A percentile compares a stretch with the other conserved stretches of the same genome.
Conservation (phyloP, 1,140 invertebrate genomes). For the Drosophila elegans region DNA sequence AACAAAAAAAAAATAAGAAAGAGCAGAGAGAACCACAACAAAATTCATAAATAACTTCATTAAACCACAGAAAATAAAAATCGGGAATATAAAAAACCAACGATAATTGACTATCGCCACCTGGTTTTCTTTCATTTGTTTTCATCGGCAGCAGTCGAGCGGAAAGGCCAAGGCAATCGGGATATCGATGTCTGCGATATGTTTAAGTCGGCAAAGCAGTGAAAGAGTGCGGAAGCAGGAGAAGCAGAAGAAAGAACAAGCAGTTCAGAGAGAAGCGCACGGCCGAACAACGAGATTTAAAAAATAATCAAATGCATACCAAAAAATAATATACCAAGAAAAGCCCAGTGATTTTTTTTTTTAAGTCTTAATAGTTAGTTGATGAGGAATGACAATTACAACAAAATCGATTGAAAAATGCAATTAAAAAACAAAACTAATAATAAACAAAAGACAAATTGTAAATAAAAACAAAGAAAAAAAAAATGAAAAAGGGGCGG, state of each 20-base stretch:
- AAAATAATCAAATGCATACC: slow-evolving; percentile 10
- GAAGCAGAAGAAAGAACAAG: slow-evolving; percentile 2
- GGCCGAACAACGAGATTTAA: slow-evolving; percentile 3
- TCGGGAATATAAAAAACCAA: slow-evolving; percentile 5
- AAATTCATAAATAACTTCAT: slow-evolving; percentile 1
- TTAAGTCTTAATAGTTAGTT: slow-evolving; percentile 2
- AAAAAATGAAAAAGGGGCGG: slow-evolving; percentile 47
- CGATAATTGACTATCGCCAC: slow-evolving; percentile 35
- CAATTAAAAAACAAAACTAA: slow-evolving; percentile 7
- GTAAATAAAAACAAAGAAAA: slow-evolving; percentile 16
- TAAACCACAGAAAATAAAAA: not conserved
- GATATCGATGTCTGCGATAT: slow-evolving; percentile 30
- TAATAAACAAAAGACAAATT: not conserved
- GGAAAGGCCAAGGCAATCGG: slow-evolving; percentile 8
- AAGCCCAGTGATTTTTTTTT: not conserved
- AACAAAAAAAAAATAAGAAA: not conserved
- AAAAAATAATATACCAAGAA: slow-evolving; percentile 5
- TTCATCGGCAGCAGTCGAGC: slow-evolving; percentile 36
- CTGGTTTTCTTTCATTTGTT: slow-evolving; percentile 39
- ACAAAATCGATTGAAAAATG: slow-evolving; percentile 49
- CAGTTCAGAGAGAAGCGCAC: not conserved
- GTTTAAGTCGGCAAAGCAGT: slow-evolving; percentile 13
- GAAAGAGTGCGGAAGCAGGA: slow-evolving; percentile 3
- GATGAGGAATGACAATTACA: slow-evolving; percentile 33
- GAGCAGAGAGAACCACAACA: slow-evolving; percentile 11